Base-by-base conservation (phyloP, 2,113 vertebrate genomes). In the Aspiorhynchus laticeps region DNA sequence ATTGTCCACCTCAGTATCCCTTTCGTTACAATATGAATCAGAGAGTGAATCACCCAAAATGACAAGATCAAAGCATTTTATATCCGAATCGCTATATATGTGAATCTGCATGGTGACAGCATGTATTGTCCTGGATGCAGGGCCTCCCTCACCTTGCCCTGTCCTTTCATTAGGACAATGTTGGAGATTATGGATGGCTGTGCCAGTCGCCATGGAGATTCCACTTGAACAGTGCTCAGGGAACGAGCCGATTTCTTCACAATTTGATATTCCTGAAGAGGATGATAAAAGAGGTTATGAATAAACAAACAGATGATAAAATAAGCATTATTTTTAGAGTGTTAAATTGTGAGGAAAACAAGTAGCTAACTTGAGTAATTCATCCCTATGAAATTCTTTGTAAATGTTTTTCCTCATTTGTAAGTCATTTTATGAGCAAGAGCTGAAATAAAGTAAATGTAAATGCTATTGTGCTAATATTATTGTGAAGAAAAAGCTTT, bases 161-260 rank as follows among this genome's bases (percentile, higher is more conserved):
- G 97, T 86, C 98, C 97, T 95, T 99, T 99, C 97, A 99, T 99
- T 89, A 99, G 93, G 84, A 99, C 98, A 0, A 99, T 99, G 87
- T 97, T 99, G 85, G 98, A 99, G 93, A 99, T 99, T 92, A 99
- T 98, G 7, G 98, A 99, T 0, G 98, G 98, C 90, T 98, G 97
- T 2, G 97, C 97, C 87, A 99, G 95, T 93, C 97, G 96, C 97
- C 98, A 99, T 43, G 97, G 98, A 76, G 97, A 99, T 85, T 99
- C 98, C 93, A 98, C 98, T 90, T 99, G 97, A 90, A 97, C 95
- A 0, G 97, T 96, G 91, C 98, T 99, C 80, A 99, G 94, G 56
- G 97, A 99, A 84, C 97, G 97, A 0, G 97, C 95, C 0, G 97
- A 98, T 93, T 99, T 99, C 95, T 97, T 99, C 91, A 98, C 95